Percentiles rank a stretch among this genome's conserved stretches.
Conservation (phyloP, 2,888 invertebrate genomes). For the Caenorhabditis sp. region DNA sequence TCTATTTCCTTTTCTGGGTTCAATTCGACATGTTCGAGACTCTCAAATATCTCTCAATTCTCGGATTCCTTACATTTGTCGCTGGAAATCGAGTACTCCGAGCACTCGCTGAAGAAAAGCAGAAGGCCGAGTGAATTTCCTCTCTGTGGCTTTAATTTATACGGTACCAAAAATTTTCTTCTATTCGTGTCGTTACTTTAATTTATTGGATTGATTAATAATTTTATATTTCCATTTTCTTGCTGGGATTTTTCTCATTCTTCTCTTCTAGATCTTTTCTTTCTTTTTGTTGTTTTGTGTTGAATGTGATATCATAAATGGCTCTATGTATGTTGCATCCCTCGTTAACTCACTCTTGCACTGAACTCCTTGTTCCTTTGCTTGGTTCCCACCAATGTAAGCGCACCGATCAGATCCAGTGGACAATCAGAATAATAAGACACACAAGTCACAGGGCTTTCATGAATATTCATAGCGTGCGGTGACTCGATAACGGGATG, state of each 20-base stretch:
- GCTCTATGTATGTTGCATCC: slow-evolving; percentile 3
- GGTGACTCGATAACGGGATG: slow-evolving; percentile 99
- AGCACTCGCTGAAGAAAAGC: slow-evolving; percentile 63
- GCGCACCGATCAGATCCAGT: slow-evolving; percentile 96
- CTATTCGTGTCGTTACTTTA: slow-evolving; percentile 37
- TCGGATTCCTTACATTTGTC: slow-evolving; percentile 93
- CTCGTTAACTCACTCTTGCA: slow-evolving; percentile 72
- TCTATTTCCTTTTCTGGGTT: slow-evolving; percentile 95
- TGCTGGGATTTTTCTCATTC: slow-evolving; percentile 4
- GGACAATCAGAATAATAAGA: slow-evolving; percentile 98
- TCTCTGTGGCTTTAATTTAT: background rate
- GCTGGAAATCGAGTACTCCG: slow-evolving; percentile 92
- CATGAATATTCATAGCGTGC: slow-evolving; percentile 99
- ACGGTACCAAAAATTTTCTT: background rate
- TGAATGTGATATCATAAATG: slow-evolving; percentile 41
- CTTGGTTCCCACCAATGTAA: slow-evolving; percentile 92
- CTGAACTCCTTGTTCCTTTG: slow-evolving; percentile 86
- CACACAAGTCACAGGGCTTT: slow-evolving; percentile 97
- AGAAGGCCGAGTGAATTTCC: slow-evolving; percentile 35
- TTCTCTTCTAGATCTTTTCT: slow-evolving; percentile 35
- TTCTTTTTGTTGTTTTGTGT: slow-evolving; percentile 23
- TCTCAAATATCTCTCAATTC: slow-evolving; percentile 91
- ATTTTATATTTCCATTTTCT: slow-evolving; percentile 2
- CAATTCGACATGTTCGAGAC: slow-evolving; percentile 97
- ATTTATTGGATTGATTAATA: slow-evolving; percentile 45